Conservation (phyloP, 2,113 vertebrate genomes). For the Dunckerocampus dactyliophorus region DNA sequence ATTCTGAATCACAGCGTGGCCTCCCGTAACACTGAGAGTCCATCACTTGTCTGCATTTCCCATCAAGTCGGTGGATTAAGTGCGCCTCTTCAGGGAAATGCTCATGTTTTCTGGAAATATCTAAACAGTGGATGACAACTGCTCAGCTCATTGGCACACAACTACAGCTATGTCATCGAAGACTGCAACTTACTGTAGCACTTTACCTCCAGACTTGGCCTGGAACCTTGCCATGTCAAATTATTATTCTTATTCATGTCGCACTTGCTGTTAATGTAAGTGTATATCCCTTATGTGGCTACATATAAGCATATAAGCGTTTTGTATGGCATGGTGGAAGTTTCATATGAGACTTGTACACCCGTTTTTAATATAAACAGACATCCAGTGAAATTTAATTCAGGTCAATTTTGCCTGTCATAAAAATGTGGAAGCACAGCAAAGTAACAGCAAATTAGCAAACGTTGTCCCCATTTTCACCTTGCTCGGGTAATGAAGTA, state of each 20-base stretch:
- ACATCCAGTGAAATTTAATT: conserved; percentile 41
- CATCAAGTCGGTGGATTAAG: conserved; percentile 31
- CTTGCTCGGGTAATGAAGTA: conserved; percentile 49
- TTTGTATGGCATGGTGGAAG: conserved; percentile 12
- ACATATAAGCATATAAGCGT: background rate
- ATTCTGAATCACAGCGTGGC: background rate
- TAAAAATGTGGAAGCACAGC: conserved; percentile 47
- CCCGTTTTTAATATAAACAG: conserved; percentile 39
- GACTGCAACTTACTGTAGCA: conserved; percentile 57
- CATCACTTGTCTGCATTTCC: conserved; percentile 29
- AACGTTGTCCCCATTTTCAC: conserved; percentile 55
- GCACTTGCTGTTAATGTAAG: conserved; percentile 45
- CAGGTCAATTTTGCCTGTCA: conserved; percentile 49
- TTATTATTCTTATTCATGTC: conserved; percentile 40
- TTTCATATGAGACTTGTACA: conserved; percentile 19
- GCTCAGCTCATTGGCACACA: conserved; percentile 43
- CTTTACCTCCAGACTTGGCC: conserved; percentile 38
- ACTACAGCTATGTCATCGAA: conserved; percentile 49
- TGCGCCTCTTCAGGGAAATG: conserved; percentile 12
- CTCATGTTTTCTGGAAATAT: conserved; percentile 39
- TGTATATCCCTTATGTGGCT: conserved; percentile 34
- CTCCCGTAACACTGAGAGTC: conserved; percentile 21
- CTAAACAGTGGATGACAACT: conserved; percentile 56
- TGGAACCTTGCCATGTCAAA: conserved; percentile 50
- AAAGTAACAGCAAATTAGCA: conserved; percentile 52